These are phyloP conservation scores for Eptesicus fuscus DNA, from an alignment of 2,113 vertebrate species.

Conservation along the genomic window DNA sequence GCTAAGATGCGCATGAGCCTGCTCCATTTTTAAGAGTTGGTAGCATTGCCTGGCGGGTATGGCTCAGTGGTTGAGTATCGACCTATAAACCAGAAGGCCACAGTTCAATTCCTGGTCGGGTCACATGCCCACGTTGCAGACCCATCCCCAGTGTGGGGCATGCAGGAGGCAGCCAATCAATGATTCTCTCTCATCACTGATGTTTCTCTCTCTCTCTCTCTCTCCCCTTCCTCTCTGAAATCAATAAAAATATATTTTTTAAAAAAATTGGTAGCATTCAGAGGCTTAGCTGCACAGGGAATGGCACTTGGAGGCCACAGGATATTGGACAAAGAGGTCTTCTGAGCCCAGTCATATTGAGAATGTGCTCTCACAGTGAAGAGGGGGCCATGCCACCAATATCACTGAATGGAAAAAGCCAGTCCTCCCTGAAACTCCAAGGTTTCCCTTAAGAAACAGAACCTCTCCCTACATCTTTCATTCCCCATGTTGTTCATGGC, in stretches of 20 bases:
- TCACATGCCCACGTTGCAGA: too few species aligned
- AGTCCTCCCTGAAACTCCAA: not conserved
- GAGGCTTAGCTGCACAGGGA: not conserved
- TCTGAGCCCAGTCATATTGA: not conserved
- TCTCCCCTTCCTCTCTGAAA: too few species aligned
- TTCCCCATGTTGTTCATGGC: conserved; percentile 54
- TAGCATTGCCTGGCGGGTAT: too few species aligned
- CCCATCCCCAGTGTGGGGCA: too few species aligned
- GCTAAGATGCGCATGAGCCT: fast-evolving
- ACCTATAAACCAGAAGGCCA: too few species aligned
- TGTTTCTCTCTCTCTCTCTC: too few species aligned
- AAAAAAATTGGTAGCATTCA: not conserved
- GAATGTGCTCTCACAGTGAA: not conserved
- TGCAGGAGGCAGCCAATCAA: too few species aligned
- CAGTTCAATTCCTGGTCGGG: too few species aligned
- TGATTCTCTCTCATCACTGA: too few species aligned
- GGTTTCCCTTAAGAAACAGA: conserved; percentile 69
- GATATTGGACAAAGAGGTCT: not conserved
- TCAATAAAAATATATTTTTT: too few species aligned
- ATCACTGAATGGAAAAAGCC: not conserved
- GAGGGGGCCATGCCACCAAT: not conserved
- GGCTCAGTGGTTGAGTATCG: too few species aligned
- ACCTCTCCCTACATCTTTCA: conserved; percentile 53
- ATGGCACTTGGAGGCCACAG: not conserved
- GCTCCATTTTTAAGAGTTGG: not conserved